Evolutionary conservation across 2,888 invertebrate species (phyloP).

Genomic region (Andrena fulva): DNA sequence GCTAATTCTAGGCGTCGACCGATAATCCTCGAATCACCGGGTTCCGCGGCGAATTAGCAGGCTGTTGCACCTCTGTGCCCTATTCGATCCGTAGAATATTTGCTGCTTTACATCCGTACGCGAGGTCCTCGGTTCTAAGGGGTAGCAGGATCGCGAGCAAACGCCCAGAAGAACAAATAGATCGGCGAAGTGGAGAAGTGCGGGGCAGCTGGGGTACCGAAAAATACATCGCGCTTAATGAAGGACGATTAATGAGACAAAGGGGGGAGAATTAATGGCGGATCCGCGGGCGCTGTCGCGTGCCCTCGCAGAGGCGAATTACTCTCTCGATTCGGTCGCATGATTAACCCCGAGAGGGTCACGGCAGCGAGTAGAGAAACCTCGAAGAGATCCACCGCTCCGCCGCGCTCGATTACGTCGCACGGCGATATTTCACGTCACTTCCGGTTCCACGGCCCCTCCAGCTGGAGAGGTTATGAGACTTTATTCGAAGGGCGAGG

Average conservation of each 20-base stretch:
- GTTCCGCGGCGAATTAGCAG: conserved; percentile 34
- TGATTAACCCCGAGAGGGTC: conserved; percentile 76
- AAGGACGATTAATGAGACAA: conserved; percentile 53
- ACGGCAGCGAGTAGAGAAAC: conserved; percentile 77
- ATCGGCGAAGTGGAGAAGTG: neutral
- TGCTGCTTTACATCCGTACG: neutral
- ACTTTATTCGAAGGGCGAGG: conserved; percentile 58
- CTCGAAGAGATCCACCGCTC: conserved; percentile 67
- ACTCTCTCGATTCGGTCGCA: conserved; percentile 58
- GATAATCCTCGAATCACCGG: conserved; percentile 41
- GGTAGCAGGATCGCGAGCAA: neutral
- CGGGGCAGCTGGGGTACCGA: neutral
- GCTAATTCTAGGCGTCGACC: conserved; percentile 11
- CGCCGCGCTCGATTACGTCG: conserved; percentile 71
- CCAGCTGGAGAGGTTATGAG: conserved; percentile 64
- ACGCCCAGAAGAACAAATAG: neutral
- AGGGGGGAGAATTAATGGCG: conserved; percentile 26
- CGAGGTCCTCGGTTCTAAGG: neutral
- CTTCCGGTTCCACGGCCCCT: conserved; percentile 73
- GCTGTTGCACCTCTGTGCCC: conserved; percentile 3
- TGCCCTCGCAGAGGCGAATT: conserved; percentile 49
- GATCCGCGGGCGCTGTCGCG: conserved; percentile 30
- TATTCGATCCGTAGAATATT: neutral
- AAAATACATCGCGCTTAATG: neutral
- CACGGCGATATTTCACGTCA: conserved; percentile 76